Evolutionary conservation across 2,888 invertebrate genomes (phyloP).

Genomic region (Acholoe squamosa): DNA sequence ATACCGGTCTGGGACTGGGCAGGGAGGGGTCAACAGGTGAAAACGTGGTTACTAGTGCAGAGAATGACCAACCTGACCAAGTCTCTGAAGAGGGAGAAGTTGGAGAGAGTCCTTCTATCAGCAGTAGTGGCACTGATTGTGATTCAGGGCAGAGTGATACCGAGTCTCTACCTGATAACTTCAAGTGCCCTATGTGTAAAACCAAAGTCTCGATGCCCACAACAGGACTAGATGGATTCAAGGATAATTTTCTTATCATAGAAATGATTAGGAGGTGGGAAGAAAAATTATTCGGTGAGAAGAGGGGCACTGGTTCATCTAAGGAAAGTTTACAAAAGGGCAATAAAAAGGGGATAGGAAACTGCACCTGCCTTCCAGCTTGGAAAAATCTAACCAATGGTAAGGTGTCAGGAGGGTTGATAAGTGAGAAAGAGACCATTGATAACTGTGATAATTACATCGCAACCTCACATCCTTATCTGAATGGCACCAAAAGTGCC

Average conservation of each 20-base stretch:
- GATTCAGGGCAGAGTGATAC: neutral
- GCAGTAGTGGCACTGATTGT: neutral
- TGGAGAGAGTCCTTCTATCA: no score
- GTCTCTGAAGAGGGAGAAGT: no score
- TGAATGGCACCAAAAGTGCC: neutral
- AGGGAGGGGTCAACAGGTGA: neutral
- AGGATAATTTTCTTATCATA: slow-evolving; percentile 39
- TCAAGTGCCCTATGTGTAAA: slow-evolving; percentile 49
- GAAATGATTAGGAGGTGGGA: slow-evolving; percentile 49
- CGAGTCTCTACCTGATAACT: neutral
- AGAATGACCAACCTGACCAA: no score
- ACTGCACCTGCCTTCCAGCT: slow-evolving; percentile 32
- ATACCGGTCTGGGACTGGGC: neutral
- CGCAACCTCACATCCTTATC: neutral
- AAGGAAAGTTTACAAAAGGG: neutral
- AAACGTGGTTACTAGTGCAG: neutral
- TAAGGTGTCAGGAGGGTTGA: neutral
- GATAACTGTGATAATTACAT: neutral
- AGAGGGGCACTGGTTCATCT: neutral
- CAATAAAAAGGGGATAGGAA: neutral
- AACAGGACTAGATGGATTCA: slow-evolving; percentile 16
- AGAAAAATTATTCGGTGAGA: slow-evolving; percentile 15
- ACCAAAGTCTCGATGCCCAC: neutral
- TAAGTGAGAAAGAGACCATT: neutral
- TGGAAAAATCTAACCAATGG: slow-evolving; percentile 46